Conservation (phyloP, 2,797 vertebrate species). For the Argentina silus region DNA sequence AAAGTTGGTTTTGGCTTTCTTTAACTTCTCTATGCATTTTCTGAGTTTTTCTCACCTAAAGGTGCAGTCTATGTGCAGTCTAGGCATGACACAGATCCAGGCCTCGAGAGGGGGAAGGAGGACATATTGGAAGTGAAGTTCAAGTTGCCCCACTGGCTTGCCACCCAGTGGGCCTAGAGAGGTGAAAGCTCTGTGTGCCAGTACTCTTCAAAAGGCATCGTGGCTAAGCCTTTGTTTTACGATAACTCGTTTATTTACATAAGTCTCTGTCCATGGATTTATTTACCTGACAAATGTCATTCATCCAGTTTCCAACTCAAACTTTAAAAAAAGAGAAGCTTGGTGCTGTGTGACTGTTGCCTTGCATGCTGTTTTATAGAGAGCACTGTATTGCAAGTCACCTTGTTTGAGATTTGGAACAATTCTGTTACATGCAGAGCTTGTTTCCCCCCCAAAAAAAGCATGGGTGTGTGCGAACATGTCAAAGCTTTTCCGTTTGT, state of each 20-base stretch:
- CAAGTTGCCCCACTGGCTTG: conserved; percentile 90
- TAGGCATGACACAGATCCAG: conserved; percentile 99
- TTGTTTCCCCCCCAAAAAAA: conserved; percentile 54
- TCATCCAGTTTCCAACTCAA: conserved; percentile 89
- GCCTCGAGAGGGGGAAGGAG: conserved; percentile 99
- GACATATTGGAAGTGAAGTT: conserved; percentile 90
- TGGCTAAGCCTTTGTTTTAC: conserved; percentile 89
- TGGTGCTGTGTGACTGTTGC: conserved; percentile 81
- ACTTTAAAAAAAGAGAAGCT: conserved; percentile 58
- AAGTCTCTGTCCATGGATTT: conserved; percentile 85
- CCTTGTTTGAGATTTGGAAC: conserved; percentile 78
- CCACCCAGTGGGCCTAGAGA: conserved; percentile 99
- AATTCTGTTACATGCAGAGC: conserved; percentile 68
- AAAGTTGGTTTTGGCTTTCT: conserved; percentile 99
- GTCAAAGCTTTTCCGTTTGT: conserved; percentile 54
- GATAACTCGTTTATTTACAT: conserved; percentile 73
- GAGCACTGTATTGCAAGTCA: conserved; percentile 83
- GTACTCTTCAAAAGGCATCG: conserved; percentile 99
- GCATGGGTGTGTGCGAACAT: conserved; percentile 75
- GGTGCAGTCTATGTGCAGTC: conserved; percentile 99
- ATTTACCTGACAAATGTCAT: conserved; percentile 85
- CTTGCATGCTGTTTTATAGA: conserved; percentile 93
- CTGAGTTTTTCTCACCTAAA: conserved; percentile 99
- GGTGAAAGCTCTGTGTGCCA: conserved; percentile 98
- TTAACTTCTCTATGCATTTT: conserved; percentile 99